Evolutionary conservation across 2,888 invertebrate species (phyloP), one percentile per base, ranked within the genome.

Genomic region (Xestia ashworthii): DNA sequence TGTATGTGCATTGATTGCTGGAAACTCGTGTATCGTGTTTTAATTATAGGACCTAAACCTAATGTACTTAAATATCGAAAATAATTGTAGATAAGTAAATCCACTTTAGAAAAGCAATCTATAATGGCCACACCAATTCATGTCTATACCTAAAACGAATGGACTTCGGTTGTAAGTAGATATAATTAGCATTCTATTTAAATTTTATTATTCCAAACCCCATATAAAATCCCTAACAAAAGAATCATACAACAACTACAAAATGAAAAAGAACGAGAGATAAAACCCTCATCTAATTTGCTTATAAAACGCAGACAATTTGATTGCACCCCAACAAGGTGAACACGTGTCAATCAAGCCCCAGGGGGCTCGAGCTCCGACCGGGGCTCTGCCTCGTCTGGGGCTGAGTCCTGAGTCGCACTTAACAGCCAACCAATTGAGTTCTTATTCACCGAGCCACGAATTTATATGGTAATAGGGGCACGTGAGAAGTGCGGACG

Each of bases 361-460:
- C 87, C 80, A 74, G 84, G 86, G 87, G 85, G 76, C 48, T 67
- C 16, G 48, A 68, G 69, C 72, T 44, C 75, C 81, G 77, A 84
- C 87, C 12, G 64, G 62, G 64, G 44, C 65, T 65, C 44, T 9
- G n/a, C 86, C 83, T 9, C 87, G 84, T 89, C 87, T 89, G 85
- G 81, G 85, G 87, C 81, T 80, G 83, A 76, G 46, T 72, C 74
- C 71, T 72, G 85, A 76, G 87, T 80, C 76, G 86, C 78, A 81
- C 87, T 92, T 94, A 94, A 94, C 93, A 91, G 92, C 88, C 90
- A 92, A 90, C 92, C 93, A 93, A 95, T 95, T 94, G 95, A 91
- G 93, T 94, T 95, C 95, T 95, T 95, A 95, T 95, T 95, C 93
- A 94, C 93, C 92, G 93, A 89, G 88, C 91, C 91, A 92, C 90